Evolutionary conservation across 35 echinoderm and acorn worm genomes (phyloP), one percentile per base, ranked within the genome.

Genomic region (Ophioderma brevispina): DNA sequence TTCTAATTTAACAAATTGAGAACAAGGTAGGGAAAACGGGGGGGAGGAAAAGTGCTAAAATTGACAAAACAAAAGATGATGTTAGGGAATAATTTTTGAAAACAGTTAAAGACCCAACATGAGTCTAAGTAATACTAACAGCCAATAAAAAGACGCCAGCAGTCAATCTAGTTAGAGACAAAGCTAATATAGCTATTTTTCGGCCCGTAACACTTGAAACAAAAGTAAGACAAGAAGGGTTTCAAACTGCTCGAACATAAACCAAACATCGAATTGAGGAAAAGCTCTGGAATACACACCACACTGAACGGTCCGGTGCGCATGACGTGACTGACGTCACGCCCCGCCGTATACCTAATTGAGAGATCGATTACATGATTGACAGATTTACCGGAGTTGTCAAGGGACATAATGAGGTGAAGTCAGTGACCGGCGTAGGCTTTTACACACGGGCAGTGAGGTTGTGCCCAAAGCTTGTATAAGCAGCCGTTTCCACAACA

Each of bases 361-460:
- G 94, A 90, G 91, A 49, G 86, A 92, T 92, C 80, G 77, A 89
- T 91, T 87, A 64, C 91, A 82, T 92, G 94, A 96, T 87, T 92
- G 94, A 96, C 94, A 82, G 75, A n/a, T 55, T 90, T 92, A 96
- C 94, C 82, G 89, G 86, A 96, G 59, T 84, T 92, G 86, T 96
- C 84, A 96, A 81, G 83, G 82, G 46, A 63, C 84, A 92, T 92
- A 96, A 96, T 96, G 90, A 96, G 91, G 15, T 96, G 94, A 96
- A 75, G 55, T 84, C 32, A 84, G 75, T 96, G 94, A 96, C 94
- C 92, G 91, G 40, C 63, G 30, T 37, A 37, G 36, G 82, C 90
- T 86, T 89, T 77, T 41, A 83, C 86, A 81, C 94, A 82, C 87
- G 55, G 77, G 86, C 55, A 77, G 55, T 25, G 79, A 35, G 40